Evolutionary conservation across 2,888 invertebrate genomes (phyloP).

Genomic region (Ametastegia equiseti): DNA sequence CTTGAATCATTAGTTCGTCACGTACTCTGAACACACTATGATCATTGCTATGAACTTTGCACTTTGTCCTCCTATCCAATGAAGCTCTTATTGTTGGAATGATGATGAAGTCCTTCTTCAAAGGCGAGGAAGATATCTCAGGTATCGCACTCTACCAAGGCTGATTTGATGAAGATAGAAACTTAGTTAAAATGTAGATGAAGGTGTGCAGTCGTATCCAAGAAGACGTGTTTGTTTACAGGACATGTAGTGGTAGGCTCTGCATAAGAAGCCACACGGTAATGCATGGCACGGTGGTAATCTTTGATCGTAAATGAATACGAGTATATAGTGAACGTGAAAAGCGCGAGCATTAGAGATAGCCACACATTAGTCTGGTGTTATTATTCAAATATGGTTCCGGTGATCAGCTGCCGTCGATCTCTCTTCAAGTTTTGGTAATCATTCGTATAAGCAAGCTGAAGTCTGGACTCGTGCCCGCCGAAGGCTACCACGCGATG

Average conservation of each 20-base stretch:
- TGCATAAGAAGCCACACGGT: neutral
- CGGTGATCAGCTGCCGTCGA: slow-evolving; percentile 70
- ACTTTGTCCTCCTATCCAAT: too few species aligned
- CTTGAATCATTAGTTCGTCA: too few species aligned
- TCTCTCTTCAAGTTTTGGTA: slow-evolving; percentile 33
- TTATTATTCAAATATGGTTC: slow-evolving; percentile 67
- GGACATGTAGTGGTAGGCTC: neutral
- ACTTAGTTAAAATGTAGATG: neutral
- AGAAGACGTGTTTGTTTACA: neutral
- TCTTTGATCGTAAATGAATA: neutral
- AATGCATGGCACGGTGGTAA: neutral
- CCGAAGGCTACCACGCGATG: slow-evolving; percentile 46
- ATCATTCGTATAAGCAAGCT: slow-evolving; percentile 19
- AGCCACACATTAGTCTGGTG: slow-evolving; percentile 23
- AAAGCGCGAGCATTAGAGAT: slow-evolving; percentile 12
- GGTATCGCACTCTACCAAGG: too few species aligned
- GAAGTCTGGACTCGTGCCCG: slow-evolving; percentile 12
- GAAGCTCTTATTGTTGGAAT: too few species aligned
- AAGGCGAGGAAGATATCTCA: too few species aligned
- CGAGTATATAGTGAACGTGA: slow-evolving; percentile 1
- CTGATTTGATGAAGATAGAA: too few species aligned
- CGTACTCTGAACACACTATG: too few species aligned
- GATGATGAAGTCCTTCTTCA: too few species aligned
- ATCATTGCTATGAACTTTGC: too few species aligned
- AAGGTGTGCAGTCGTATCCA: neutral